These are phyloP conservation scores for Platypus cylindrus DNA, from an alignment of 2,888 invertebrate species.

Conservation along the genomic window DNA sequence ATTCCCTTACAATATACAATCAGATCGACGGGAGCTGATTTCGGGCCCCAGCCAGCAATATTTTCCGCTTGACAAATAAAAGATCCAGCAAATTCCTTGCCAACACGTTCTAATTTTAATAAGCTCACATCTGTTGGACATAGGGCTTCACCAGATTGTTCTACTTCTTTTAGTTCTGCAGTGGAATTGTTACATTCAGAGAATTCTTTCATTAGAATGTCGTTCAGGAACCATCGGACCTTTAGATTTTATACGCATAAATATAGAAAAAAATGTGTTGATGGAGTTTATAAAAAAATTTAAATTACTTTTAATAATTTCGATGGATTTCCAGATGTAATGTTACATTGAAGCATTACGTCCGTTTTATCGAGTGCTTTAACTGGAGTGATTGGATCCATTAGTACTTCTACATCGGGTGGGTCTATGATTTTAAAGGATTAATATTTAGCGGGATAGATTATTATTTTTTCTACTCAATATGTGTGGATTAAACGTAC, in stretches of 20 bases:
- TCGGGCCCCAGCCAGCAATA: slow-evolving; percentile 76
- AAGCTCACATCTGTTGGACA: slow-evolving; percentile 81
- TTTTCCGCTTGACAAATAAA: slow-evolving; percentile 88
- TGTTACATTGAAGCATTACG: slow-evolving; percentile 71
- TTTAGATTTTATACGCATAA: slow-evolving; percentile 12
- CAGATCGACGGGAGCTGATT: slow-evolving; percentile 64
- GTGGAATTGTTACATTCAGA: slow-evolving; percentile 60
- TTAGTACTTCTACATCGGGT: slow-evolving; percentile 62
- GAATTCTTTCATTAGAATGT: slow-evolving; percentile 68
- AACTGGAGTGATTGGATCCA: slow-evolving; percentile 65
- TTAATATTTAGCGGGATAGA: background rate
- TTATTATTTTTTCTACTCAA: background rate
- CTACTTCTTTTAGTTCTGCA: no score
- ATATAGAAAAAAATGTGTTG: slow-evolving; percentile 1
- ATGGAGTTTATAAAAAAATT: background rate
- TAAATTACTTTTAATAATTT: slow-evolving; percentile 49
- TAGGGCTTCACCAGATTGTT: slow-evolving; percentile 44
- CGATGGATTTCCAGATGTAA: slow-evolving; percentile 67
- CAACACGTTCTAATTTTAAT: slow-evolving; percentile 72
- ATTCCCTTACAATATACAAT: slow-evolving; percentile 74
- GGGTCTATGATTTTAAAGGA: slow-evolving; percentile 46
- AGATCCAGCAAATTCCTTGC: slow-evolving; percentile 81
- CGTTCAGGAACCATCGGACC: slow-evolving; percentile 73
- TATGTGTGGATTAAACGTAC: slow-evolving; percentile 43
- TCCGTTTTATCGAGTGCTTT: slow-evolving; percentile 66